Base-by-base conservation (phyloP, 2,888 invertebrate genomes). In the Leptodirus hochenwartii region DNA sequence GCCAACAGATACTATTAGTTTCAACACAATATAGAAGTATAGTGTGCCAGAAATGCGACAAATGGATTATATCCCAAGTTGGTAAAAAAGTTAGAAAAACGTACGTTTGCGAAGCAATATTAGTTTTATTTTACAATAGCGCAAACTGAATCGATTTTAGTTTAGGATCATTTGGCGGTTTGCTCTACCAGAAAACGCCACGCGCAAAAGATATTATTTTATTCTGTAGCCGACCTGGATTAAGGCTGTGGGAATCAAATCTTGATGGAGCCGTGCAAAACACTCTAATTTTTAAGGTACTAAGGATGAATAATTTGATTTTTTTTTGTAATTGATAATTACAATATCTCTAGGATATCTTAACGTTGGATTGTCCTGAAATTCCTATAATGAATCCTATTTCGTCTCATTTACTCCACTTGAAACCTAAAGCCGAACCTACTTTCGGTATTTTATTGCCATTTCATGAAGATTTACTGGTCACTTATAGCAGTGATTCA, bases 71-170 rank as follows among this genome's bases (percentile, higher is more conserved):
- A 25, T 66, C 59, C 26, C 85, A 87, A 61, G 69, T 90, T 35
- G 90, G 88, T 22, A 79, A 76, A 49, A 78, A 80, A 50, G 88
- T 88, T 50, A 62, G 88, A 39, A 87, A 84, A 63, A 69, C 72
- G 76, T 78, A 51, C 48, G 53, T 46, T 31, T 26, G 16, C n/a
- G n/a, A n/a, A n/a, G n/a, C n/a, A n/a, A n/a, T n/a, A n/a, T n/a
- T n/a, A n/a, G n/a, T n/a, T n/a, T n/a, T n/a, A n/a, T n/a, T n/a
- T n/a, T n/a, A n/a, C n/a, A n/a, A n/a, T n/a, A n/a, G n/a, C n/a
- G 8, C 8, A 24, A 20, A 11, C 17, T 27, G 27, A 24, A 17
- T 26, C 17, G 27, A n/a, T 47, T 47, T 35, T 41, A 66, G 67
- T 33, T 53, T 71, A 31, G 74, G 73, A 16, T 61, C 61, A 39